Conservation (phyloP, 2,888 invertebrate species). For the Tipula unca region DNA sequence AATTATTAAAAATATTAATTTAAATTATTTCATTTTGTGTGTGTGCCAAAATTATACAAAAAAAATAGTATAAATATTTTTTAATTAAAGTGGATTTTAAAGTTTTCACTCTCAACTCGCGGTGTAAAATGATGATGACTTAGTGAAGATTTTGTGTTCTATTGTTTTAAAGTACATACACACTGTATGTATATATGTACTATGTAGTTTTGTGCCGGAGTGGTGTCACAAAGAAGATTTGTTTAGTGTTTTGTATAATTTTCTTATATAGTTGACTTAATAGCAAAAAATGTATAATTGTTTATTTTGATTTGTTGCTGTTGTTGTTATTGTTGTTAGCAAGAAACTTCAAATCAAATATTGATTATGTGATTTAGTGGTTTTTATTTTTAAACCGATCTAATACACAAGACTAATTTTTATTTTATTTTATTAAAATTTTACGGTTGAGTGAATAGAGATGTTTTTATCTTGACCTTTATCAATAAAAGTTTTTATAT, state of each 20-base stretch:
- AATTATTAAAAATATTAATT: background rate
- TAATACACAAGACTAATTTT: background rate
- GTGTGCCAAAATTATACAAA: background rate
- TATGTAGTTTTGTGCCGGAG: background rate
- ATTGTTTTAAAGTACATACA: too few species aligned
- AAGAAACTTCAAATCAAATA: background rate
- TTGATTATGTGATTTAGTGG: background rate
- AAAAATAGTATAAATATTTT: background rate
- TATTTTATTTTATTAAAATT: background rate
- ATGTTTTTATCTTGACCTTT: background rate
- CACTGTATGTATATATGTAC: background rate
- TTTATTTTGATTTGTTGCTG: background rate
- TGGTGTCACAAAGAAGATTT: background rate
- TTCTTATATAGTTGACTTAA: background rate
- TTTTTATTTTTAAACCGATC: background rate
- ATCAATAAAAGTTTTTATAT: background rate
- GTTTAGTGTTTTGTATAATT: background rate
- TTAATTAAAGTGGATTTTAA: background rate
- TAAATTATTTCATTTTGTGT: background rate
- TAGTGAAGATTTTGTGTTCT: background rate
- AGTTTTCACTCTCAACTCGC: background rate
- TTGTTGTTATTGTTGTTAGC: background rate
- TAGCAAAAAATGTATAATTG: background rate
- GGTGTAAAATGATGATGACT: background rate
- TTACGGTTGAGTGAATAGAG: background rate